Evolutionary conservation across 1,140 invertebrate species (phyloP).

Genomic region (Eufriesea mexicana): DNA sequence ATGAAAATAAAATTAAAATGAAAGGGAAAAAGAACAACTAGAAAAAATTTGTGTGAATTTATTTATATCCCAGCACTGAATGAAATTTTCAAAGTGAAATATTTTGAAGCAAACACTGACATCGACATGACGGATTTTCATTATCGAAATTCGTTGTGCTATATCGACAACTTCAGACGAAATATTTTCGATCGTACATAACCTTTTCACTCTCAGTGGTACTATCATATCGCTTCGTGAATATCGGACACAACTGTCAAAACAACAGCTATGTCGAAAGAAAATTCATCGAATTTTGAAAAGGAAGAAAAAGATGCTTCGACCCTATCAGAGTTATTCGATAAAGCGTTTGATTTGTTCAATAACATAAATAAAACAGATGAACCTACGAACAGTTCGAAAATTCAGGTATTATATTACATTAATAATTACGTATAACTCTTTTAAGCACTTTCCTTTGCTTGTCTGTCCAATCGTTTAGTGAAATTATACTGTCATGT

Average conservation of each 20-base stretch:
- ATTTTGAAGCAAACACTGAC: not conserved
- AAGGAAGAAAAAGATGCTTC: conserved; percentile 56
- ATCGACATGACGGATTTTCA: not conserved
- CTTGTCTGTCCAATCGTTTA: not conserved
- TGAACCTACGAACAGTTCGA: conserved; percentile 84
- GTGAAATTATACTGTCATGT: not conserved
- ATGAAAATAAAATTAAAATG: not conserved
- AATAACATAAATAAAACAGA: conserved; percentile 83
- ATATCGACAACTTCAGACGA: not conserved
- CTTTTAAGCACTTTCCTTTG: too few species aligned
- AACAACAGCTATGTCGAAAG: conserved; percentile 19
- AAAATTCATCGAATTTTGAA: not conserved
- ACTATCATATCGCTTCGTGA: not conserved
- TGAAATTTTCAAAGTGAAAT: not conserved
- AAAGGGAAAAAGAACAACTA: not conserved
- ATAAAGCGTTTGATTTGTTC: conserved; percentile 84
- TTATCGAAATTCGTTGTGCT: not conserved
- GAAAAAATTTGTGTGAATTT: not conserved
- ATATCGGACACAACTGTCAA: not conserved
- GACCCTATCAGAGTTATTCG: conserved; percentile 83
- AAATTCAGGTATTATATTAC: conserved; percentile 83
- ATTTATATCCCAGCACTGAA: not conserved
- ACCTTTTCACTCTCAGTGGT: not conserved
- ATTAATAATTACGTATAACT: not conserved
- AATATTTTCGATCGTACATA: not conserved